Conservation (phyloP, 2,888 invertebrate genomes). For the Lepetodrilus schrolli region DNA sequence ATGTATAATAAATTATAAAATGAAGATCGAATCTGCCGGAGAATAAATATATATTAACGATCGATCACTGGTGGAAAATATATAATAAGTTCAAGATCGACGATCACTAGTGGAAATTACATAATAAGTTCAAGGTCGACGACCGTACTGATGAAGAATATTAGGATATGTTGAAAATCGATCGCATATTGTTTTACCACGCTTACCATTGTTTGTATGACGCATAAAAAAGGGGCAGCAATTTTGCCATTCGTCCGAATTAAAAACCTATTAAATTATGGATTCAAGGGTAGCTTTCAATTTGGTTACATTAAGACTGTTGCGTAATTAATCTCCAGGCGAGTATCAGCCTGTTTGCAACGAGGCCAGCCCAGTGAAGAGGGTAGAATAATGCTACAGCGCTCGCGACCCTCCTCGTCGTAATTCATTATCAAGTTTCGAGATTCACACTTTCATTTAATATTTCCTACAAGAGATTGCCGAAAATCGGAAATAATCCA, state of each 20-base stretch:
- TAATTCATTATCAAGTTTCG: slow-evolving; percentile 9
- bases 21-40: too few species aligned
- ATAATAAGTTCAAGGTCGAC: too few species aligned
- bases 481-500: slow-evolving; percentile 18
- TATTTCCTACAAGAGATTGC: slow-evolving; percentile 11
- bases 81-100: too few species aligned
- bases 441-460: slow-evolving; percentile 26
- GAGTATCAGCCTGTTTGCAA: neutral
- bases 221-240: too few species aligned
- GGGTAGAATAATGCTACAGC: neutral
- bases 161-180: too few species aligned
- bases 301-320: slow-evolving; percentile 17
- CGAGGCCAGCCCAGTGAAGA: neutral
- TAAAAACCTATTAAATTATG: slow-evolving; percentile 5
- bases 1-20: too few species aligned
- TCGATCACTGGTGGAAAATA: too few species aligned
- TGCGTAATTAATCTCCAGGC: slow-evolving; percentile 8
- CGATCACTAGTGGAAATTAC: too few species aligned
- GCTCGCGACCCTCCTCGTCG: neutral
- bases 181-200: too few species aligned
- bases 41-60: too few species aligned
- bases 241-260: neutral
- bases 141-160: too few species aligned
- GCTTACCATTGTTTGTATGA: too few species aligned
- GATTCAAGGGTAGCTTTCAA: slow-evolving; percentile 14